Evolutionary conservation across 2,113 vertebrate species (phyloP), one percentile per base, ranked within the genome.

Genomic region (Pelobates fuscus): DNA sequence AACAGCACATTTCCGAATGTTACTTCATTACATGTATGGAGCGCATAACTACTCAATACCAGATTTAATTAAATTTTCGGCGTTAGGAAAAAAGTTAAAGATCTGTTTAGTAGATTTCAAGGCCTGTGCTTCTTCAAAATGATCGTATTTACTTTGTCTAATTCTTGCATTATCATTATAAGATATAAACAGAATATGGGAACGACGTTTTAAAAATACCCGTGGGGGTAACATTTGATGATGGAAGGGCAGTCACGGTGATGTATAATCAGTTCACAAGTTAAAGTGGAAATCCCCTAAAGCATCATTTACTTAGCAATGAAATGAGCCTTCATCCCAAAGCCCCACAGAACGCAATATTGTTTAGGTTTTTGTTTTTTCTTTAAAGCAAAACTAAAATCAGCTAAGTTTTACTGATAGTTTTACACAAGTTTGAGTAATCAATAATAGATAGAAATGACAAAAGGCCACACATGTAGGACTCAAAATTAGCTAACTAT

Each of bases 171-270:
- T 55, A 55, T 55, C 52, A 55, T 21, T 55, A 21, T 11, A 11
- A 55, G 52, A 23, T 21, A 55, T 55, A 55, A 55, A 55, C 52
- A 55, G 12, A 55, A 55, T 55, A 18, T 55, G 52, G 20, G 17
- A 20, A 55, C 52, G 8, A 21, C 5, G 52, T 20, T 17, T 55
- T 21, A 55, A 20, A 23, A 20, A 55, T 17, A 8, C 52, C 20
- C 52, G 5, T 6, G 52, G 18, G 52, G 52, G 4, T 5, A 49
- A 23, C 20, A 55, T 23, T 20, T 55, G 52, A 55, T 23, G 20
- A 55, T 55, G 7, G 52, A 55, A 55, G 52, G 18, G 52, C 52
- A 21, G 20, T 2, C 18, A 55, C 20, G 7, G 5, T 55, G 20
- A 8, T 55, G 44, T 15, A 55, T 5, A 21, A 20, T 55, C 52